Conservation (phyloP, 2,797 vertebrate genomes). For the Rhyacichthys aspro region DNA sequence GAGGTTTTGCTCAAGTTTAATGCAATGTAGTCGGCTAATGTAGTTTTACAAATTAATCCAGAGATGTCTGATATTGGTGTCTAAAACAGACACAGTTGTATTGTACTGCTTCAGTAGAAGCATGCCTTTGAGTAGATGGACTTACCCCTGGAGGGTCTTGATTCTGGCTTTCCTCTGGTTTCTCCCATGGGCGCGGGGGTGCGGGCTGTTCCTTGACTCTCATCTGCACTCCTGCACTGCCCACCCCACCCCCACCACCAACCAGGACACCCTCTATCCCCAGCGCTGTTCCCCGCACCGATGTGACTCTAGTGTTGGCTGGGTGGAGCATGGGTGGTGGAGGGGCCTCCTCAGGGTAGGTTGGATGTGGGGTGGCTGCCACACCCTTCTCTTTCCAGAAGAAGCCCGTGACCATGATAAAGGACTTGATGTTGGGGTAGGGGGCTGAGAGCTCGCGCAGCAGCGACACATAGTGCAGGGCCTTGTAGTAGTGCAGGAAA, state of each 20-base stretch:
- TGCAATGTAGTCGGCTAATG: too few species aligned
- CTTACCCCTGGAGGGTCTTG: slow-evolving; percentile 59
- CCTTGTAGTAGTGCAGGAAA: slow-evolving; percentile 98
- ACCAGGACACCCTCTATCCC: slow-evolving; percentile 1
- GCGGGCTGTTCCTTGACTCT: slow-evolving; percentile 55
- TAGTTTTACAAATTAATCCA: too few species aligned
- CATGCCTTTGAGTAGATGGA: neutral
- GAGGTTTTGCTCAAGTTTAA: too few species aligned
- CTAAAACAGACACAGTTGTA: neutral
- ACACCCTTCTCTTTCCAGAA: slow-evolving; percentile 90
- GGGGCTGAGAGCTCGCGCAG: slow-evolving; percentile 94
- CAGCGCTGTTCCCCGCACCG: slow-evolving; percentile 13
- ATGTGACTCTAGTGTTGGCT: slow-evolving; percentile 66
- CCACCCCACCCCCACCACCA: slow-evolving; percentile 23
- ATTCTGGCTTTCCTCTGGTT: slow-evolving; percentile 61
- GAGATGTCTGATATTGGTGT: too few species aligned
- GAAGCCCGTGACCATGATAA: slow-evolving; percentile 88
- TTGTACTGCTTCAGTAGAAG: neutral
- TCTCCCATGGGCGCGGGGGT: slow-evolving; percentile 73
- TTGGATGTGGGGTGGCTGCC: slow-evolving; percentile 82
- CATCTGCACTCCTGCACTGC: slow-evolving; percentile 31
- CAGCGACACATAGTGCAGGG: slow-evolving; percentile 96
- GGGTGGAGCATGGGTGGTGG: slow-evolving; percentile 77
- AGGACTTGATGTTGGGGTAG: slow-evolving; percentile 96
- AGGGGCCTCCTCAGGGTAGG: slow-evolving; percentile 82